These are phyloP conservation scores for Macrophya alboannulata DNA, from an alignment of 2,888 invertebrate species.

Conservation along the genomic window DNA sequence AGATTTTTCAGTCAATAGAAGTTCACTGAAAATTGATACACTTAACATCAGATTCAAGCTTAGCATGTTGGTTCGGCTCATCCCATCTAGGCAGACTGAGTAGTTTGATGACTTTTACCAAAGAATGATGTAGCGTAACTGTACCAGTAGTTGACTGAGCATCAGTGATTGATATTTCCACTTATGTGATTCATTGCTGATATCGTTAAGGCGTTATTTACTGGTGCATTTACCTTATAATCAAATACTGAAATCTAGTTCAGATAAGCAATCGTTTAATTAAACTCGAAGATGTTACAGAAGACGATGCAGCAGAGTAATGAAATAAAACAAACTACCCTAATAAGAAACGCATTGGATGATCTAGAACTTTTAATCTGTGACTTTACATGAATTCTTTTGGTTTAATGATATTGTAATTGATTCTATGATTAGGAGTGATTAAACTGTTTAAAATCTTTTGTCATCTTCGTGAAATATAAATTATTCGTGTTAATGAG, in stretches of 20 bases:
- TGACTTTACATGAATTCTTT: too few species aligned
- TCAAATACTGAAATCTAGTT: conserved; percentile 18
- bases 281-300: not conserved
- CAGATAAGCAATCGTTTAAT: not conserved
- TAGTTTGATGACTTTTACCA: conserved; percentile 5
- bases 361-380: not conserved
- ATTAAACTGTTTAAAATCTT: too few species aligned
- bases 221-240: conserved; percentile 3
- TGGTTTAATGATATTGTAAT: too few species aligned
- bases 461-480: too few species aligned
- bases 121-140: not conserved
- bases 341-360: not conserved
- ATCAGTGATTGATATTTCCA: not conserved
- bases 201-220: not conserved
- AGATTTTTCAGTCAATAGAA: conserved; percentile 5
- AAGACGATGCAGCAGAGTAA: not conserved
- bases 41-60: conserved; percentile 38
- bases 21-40: conserved; percentile 28
- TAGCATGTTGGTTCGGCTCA: conserved; percentile 40
- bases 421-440: too few species aligned
- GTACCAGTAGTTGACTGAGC: not conserved
- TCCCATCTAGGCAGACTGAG: conserved; percentile 24
- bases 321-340: not conserved
- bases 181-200: not conserved
- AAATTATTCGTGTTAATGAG: too few species aligned